Conservation (phyloP, 1,140 invertebrate species). For the Pogonognathellus flavescens region DNA sequence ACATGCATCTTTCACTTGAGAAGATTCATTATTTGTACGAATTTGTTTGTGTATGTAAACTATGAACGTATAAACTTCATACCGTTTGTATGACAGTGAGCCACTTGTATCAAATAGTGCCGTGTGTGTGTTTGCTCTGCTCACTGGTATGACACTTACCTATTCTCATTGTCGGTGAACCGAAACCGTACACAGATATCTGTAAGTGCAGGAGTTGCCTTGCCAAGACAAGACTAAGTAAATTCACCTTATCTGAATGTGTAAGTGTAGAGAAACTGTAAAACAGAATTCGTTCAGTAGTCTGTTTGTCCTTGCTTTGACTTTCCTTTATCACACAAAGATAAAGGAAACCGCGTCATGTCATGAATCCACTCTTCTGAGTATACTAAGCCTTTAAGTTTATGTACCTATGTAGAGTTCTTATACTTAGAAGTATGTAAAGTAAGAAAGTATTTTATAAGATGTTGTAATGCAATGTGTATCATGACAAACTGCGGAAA, state of each 20-base stretch:
- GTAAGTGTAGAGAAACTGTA: not conserved
- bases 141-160: conserved; percentile 15
- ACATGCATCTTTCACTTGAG: no score
- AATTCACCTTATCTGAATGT: not conserved
- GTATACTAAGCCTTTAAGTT: not conserved
- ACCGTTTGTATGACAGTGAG: not conserved
- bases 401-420: no score
- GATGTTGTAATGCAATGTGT: no score
- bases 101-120: conserved; percentile 1
- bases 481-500: not conserved
- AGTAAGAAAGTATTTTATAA: no score
- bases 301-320: not conserved
- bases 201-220: not conserved
- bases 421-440: no score
- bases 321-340: no score
- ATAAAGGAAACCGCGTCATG: no score
- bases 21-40: no score
- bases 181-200: not conserved
- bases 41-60: no score
- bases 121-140: not conserved
- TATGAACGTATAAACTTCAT: not conserved
- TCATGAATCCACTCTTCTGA: not conserved
- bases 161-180: not conserved
- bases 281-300: not conserved
- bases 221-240: not conserved